phyloP scores from a whole-genome alignment of 2,797 vertebrate genomes.

The Lepus townsendii region DNA sequence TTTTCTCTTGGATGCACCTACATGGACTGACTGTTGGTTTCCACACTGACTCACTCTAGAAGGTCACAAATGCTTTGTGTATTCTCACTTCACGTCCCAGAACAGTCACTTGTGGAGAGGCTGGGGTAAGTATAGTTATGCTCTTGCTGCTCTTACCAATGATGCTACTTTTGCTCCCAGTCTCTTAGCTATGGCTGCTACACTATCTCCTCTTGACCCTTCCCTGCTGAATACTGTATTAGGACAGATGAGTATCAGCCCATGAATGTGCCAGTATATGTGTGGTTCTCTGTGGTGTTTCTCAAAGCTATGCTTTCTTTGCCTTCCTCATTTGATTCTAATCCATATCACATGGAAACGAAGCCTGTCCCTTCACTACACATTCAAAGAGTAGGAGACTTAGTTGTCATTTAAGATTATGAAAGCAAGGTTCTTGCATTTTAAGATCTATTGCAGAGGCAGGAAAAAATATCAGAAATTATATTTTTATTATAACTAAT shows the following conservation, averaged over 20 bases:
- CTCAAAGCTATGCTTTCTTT: neutral
- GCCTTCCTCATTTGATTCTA: neutral
- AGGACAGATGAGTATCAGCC: neutral
- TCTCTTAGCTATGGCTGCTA: neutral
- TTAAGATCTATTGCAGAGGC: neutral
- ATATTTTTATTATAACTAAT: neutral
- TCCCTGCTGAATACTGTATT: neutral
- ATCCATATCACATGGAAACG: neutral
- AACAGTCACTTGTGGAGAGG: too few species aligned
- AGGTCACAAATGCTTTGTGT: neutral
- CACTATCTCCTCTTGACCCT: neutral
- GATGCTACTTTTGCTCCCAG: too few species aligned
- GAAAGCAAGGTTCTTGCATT: neutral
- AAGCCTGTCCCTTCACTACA: neutral
- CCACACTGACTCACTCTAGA: neutral
- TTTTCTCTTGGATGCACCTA: neutral
- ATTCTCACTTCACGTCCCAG: neutral
- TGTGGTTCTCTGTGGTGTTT: neutral
- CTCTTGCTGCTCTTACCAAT: neutral
- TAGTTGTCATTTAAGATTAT: neutral
- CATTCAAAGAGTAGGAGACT: neutral
- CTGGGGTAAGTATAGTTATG: neutral
- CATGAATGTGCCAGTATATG: too few species aligned
- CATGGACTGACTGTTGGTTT: neutral
- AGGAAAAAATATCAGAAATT: conserved; percentile 3